These are phyloP conservation scores for Chaenogobius annularis DNA, from an alignment of 2,113 vertebrate genomes.

Conservation along the genomic window DNA sequence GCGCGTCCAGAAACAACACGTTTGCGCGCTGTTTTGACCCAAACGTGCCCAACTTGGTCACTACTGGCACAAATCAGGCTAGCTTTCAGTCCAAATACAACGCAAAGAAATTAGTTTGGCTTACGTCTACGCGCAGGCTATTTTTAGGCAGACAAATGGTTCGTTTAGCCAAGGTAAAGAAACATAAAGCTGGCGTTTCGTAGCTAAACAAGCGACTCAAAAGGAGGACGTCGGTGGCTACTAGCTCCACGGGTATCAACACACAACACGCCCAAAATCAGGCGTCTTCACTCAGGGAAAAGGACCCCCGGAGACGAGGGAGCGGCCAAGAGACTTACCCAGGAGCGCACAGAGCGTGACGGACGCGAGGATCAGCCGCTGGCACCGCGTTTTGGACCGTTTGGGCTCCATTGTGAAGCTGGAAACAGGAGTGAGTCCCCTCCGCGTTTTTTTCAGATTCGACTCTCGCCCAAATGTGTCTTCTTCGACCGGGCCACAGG, in stretches of 20 bases:
- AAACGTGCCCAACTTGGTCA: neutral
- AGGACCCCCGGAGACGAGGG: too few relatives aligned
- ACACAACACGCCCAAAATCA: constrained; percentile 16
- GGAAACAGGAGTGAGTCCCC: constrained; percentile 56
- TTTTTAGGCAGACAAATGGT: constrained; percentile 8
- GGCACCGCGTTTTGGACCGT: constrained; percentile 30
- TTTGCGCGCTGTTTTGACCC: neutral
- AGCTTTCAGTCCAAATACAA: neutral
- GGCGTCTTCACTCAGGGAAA: neutral
- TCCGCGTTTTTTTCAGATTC: constrained; percentile 38
- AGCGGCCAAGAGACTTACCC: constrained; percentile 47
- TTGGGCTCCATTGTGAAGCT: constrained; percentile 72
- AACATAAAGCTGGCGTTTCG: constrained; percentile 15
- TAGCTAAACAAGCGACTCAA: constrained; percentile 10
- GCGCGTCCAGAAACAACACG: neutral
- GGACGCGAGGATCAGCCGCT: constrained; percentile 46
- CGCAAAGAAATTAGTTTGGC: neutral
- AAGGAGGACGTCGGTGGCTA: constrained; percentile 32
- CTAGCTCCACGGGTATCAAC: constrained; percentile 45
- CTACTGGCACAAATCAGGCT: neutral
- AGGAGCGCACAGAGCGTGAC: constrained; percentile 53
- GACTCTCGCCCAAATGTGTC: constrained; percentile 19
- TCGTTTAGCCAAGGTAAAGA: neutral
- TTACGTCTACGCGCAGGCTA: neutral
- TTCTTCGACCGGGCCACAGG: constrained; percentile 34